Evolutionary conservation across 1,140 invertebrate species (phyloP), one percentile per base, ranked within the genome.

Genomic region (Lucilia cuprina): DNA sequence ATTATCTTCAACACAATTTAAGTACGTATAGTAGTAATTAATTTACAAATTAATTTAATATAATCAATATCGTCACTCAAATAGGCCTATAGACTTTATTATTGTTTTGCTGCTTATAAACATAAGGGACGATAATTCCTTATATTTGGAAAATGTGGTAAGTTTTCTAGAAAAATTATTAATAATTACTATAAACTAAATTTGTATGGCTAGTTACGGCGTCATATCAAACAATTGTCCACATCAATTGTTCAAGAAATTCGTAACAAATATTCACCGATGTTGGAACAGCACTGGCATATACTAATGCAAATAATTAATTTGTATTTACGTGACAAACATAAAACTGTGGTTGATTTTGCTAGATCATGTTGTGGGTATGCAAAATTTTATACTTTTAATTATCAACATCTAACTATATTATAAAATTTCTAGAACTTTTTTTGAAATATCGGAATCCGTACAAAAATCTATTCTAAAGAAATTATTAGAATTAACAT

Each of bases 71-170:
- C 50, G 8, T 74, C 30, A 50, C 74, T 82, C 84, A 49, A 50
- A 50, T 80, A 92, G 92, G 84, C 88, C 92, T 0, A 88, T 92
- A 12, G 92, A 92, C 86, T 87, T 92, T 14, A 84, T 92, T 14
- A 86, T 92, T 82, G 82, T 92, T 25, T 86, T 92, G 50, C 86
- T 92, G 86, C 85, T 93, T 1, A 90, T 92, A 83, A 86, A 90
- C 12, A 87, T 88, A 12, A 87, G 88, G 34, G 91, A 91, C 84
- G 87, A 89, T 41, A 89, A 91, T 75, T 91, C 90, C 13, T 83
- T 88, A 55, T 88, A 87, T 50, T 89, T 92, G 41, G 91, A 92
- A 84, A 88, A 87, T 80, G 87, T 92, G 70, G 89, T 92, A 86
- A 88, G 88, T 84, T 87, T 78, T 5, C 14, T 13, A 5, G 14